Evolutionary conservation across 2,797 vertebrate genomes (phyloP), one percentile per base, ranked within the genome.

Genomic region (Cichlasoma orientale): DNA sequence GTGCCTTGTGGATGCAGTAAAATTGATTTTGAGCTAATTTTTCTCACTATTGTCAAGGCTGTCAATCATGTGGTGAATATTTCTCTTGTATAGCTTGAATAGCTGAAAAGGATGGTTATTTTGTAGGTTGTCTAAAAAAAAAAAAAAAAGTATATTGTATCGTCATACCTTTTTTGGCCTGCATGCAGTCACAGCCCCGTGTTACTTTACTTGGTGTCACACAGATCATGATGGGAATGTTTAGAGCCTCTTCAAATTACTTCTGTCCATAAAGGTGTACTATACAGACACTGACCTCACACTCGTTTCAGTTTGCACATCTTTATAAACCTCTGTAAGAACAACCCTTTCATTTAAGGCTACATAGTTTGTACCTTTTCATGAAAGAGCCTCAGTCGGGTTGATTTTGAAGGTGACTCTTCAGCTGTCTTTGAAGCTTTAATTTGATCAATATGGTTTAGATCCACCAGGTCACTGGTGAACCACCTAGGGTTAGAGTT

Each of bases 231-330:
- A 63, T 80, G 56, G 74, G 81, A 90, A 83, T 87, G 75, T 89
- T 87, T 74, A 78, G 59, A 81, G 82, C 78, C 76, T 80, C 84
- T 85, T 90, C 66, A 88, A 89, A 88, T 88, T 54, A 72, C 84
- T 85, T 86, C 83, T 18, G 33, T 78, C 82, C 54, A 38, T 82
- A 83, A 83, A 74, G 75, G 72, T 73, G 25, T 25, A 25, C 59
- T 33, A 50, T 16, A 33, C 54, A 21, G 72, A 79, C 74, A 54
- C 72, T 81, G 82, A 89, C 72, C 84, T 72, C 54, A 75, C 66
- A 63, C 41, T 50, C 47, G 29, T 90, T 82, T 85, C 72, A 66
- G 76, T 71, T 68, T 14, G 11, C 72, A 84, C 84, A 83, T 86
- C 73, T 90, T 83, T 72, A 75, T 77, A 80, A 82, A 83, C 44